Conservation (phyloP, 2,797 vertebrate genomes). For the Pteropus rufus region DNA sequence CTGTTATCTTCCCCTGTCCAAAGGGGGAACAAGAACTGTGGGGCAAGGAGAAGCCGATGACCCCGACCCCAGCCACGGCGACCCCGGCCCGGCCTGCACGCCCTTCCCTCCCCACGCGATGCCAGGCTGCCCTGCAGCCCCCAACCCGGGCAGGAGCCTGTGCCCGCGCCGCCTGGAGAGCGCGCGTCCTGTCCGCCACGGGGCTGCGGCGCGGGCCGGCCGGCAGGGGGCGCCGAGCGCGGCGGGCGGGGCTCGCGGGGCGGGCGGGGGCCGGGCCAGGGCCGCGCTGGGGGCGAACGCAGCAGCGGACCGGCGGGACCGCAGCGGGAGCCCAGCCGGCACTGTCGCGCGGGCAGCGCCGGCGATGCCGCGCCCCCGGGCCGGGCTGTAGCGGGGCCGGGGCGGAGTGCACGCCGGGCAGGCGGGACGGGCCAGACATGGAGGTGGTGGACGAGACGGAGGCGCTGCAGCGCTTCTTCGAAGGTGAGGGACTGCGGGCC, state of each 20-base stretch:
- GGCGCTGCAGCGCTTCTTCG: conserved; percentile 98
- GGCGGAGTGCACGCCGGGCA: conserved; percentile 72
- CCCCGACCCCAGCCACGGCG: too few relatives aligned
- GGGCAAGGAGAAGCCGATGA: not conserved
- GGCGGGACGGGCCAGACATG: conserved; percentile 89
- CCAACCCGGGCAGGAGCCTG: fast-evolving
- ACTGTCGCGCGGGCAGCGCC: conserved; percentile 60
- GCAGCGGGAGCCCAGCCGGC: conserved; percentile 68
- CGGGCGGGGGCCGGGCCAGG: conserved; percentile 78
- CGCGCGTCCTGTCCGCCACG: not conserved
- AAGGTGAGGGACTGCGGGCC: conserved; percentile 88
- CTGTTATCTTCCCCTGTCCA: not conserved
- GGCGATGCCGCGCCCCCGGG: conserved; percentile 74
- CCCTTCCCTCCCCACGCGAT: not conserved
- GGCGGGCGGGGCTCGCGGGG: not conserved
- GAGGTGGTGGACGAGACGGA: conserved; percentile 99
- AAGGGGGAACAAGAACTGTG: not conserved
- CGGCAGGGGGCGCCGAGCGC: not conserved
- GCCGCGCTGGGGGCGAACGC: conserved; percentile 40
- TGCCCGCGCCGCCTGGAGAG: not conserved
- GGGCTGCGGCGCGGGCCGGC: not conserved
- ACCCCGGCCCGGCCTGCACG: not conserved
- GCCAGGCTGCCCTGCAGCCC: fast-evolving
- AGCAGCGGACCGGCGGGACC: conserved; percentile 69
- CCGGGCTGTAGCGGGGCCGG: conserved; percentile 68